phyloP scores from a whole-genome alignment of 2,888 invertebrate genomes.

The Agonopterix arenella region DNA sequence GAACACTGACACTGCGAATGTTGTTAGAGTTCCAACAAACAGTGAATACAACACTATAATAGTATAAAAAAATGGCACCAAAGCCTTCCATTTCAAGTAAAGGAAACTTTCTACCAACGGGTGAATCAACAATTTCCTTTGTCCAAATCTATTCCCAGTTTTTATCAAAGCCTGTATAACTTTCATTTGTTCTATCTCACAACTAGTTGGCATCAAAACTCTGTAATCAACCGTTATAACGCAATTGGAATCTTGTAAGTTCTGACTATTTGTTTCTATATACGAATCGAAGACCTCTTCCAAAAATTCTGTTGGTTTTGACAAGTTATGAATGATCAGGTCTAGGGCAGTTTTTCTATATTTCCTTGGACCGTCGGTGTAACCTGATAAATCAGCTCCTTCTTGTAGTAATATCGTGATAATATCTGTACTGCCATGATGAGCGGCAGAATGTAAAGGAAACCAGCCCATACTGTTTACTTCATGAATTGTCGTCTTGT shows the following conservation, averaged over 20 bases:
- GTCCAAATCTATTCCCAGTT: constrained; percentile 67
- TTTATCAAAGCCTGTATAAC: constrained; percentile 73
- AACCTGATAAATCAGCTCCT: constrained; percentile 63
- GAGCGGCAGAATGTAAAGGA: constrained; percentile 67
- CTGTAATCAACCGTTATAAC: constrained; percentile 69
- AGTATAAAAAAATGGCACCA: constrained; percentile 71
- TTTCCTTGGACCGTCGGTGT: constrained; percentile 56
- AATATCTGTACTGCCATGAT: constrained; percentile 77
- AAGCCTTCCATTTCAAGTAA: constrained; percentile 73
- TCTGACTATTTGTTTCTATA: constrained; percentile 61
- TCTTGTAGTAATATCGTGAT: constrained; percentile 56
- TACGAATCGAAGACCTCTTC: constrained; percentile 71
- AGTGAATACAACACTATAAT: constrained; percentile 66
- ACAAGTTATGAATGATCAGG: constrained; percentile 67
- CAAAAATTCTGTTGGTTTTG: constrained; percentile 71
- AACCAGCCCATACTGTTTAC: constrained; percentile 54
- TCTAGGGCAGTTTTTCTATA: constrained; percentile 65
- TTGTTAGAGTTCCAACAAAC: constrained; percentile 68
- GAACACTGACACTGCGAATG: constrained; percentile 63
- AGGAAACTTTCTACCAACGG: constrained; percentile 76
- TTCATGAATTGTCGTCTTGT: constrained; percentile 59
- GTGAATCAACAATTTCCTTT: constrained; percentile 69
- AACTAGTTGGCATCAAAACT: constrained; percentile 57
- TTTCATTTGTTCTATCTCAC: constrained; percentile 72
- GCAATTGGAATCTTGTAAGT: constrained; percentile 55